phyloP scores from a whole-genome alignment of 2,888 invertebrate species.

The Sinotaia quadrata region DNA sequence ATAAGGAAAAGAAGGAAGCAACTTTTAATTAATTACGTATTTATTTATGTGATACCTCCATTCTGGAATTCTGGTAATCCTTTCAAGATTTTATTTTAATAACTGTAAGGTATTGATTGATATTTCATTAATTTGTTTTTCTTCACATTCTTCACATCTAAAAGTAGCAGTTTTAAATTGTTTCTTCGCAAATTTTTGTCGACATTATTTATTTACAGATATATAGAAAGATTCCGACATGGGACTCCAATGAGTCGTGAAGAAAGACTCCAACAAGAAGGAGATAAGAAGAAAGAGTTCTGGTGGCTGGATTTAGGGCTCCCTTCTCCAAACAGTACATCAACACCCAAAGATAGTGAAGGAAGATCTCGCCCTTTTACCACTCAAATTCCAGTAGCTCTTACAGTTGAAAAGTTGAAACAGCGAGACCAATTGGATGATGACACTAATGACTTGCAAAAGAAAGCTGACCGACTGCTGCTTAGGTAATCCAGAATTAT shows the following conservation, averaged over 20 bases:
- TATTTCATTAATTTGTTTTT: too few species aligned
- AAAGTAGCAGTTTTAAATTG: too few species aligned
- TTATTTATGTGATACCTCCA: too few species aligned
- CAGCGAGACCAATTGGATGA: constrained; percentile 44
- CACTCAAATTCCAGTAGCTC: neutral
- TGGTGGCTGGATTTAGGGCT: constrained; percentile 58
- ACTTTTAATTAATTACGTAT: too few species aligned
- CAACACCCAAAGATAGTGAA: constrained; percentile 40
- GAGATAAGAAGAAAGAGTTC: constrained; percentile 49
- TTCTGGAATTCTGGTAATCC: too few species aligned
- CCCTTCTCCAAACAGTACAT: constrained; percentile 37
- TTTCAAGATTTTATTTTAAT: too few species aligned
- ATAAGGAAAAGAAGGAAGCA: too few species aligned
- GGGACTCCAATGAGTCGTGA: constrained; percentile 63
- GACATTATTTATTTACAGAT: constrained; percentile 50
- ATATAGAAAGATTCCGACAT: constrained; percentile 63
- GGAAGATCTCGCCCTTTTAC: constrained; percentile 11
- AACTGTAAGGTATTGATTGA: too few species aligned
- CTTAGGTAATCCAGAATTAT: constrained; percentile 49
- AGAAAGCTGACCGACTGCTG: constrained; percentile 60
- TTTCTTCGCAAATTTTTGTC: too few species aligned
- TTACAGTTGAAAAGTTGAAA: constrained; percentile 21
- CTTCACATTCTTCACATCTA: too few species aligned
- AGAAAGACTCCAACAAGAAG: constrained; percentile 46
- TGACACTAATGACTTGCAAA: constrained; percentile 52